A percentile compares a stretch with the other conserved stretches of the same genome.
Conservation (phyloP, 2,888 invertebrate species). For the Mythimna impura region DNA sequence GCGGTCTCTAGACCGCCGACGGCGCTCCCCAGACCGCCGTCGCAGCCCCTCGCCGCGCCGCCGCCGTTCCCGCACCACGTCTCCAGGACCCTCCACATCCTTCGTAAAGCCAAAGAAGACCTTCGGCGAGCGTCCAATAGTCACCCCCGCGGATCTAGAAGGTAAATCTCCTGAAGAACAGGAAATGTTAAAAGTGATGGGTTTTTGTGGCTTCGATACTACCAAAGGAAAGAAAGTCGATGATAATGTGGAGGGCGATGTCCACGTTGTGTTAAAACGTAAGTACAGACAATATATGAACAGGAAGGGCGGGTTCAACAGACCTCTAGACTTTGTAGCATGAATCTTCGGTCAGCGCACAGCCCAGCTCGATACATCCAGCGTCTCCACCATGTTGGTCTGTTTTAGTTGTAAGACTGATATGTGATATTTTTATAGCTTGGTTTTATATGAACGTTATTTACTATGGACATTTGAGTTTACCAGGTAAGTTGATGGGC, state of each 20-base stretch:
- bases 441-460: slow-evolving; percentile 64
- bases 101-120: slow-evolving; percentile 83
- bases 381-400: slow-evolving; percentile 39
- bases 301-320: slow-evolving; percentile 99
- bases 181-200: slow-evolving; percentile 99
- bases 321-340: slow-evolving; percentile 99
- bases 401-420: slow-evolving; percentile 65
- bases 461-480: slow-evolving; percentile 15
- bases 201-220: slow-evolving; percentile 98
- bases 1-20: slow-evolving; percentile 83
- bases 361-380: slow-evolving; percentile 26
- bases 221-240: slow-evolving; percentile 99
- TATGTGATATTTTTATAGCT: slow-evolving; percentile 73
- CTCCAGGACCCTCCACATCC: slow-evolving; percentile 81
- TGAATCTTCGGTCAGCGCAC: slow-evolving; percentile 74
- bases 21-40: slow-evolving; percentile 85
- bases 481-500: slow-evolving; percentile 16
- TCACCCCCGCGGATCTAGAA: slow-evolving; percentile 96
- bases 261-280: slow-evolving; percentile 98
- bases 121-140: slow-evolving; percentile 91
- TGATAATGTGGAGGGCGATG: slow-evolving; percentile 98
- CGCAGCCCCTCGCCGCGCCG: slow-evolving; percentile 75
- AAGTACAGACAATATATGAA: slow-evolving; percentile 99
- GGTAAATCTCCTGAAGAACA: slow-evolving; percentile 97
- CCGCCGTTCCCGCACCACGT: slow-evolving; percentile 81